Conservation (phyloP, 2,113 vertebrate species). For the Melospiza georgiana region DNA sequence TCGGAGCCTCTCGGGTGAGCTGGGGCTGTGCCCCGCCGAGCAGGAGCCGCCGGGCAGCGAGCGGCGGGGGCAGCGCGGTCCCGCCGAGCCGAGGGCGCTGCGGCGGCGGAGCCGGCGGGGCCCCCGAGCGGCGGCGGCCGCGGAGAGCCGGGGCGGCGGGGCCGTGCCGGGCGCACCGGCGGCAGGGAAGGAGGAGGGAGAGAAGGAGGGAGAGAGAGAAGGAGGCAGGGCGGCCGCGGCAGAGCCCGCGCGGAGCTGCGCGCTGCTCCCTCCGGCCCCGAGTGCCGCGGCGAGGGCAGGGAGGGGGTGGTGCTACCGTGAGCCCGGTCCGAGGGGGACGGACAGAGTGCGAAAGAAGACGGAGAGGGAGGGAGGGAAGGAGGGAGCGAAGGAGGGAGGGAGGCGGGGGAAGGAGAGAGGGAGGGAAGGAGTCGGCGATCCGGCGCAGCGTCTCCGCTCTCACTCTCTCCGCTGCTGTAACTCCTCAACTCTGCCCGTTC, state of each 20-base stretch:
- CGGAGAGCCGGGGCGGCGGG: not conserved
- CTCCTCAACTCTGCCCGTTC: constrained; percentile 51
- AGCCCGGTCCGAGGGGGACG: not conserved
- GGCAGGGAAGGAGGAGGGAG: too few relatives aligned
- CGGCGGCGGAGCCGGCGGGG: not conserved
- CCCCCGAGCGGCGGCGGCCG: not conserved
- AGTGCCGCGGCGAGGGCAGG: not conserved
- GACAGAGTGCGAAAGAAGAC: not conserved
- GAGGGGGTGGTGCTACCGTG: constrained; percentile 16
- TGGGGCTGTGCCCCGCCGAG: not conserved
- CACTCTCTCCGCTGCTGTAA: not conserved
- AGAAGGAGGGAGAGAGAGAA: too few relatives aligned
- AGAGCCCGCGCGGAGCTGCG: not conserved
- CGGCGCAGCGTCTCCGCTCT: constrained; percentile 32
- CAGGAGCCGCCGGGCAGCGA: not conserved
- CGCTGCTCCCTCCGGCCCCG: not conserved
- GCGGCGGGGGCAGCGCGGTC: not conserved
- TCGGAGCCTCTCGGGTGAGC: not conserved
- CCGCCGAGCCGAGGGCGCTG: not conserved
- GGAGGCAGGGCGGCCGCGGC: not conserved
- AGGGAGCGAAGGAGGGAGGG: not conserved
- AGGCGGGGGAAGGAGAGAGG: not conserved
- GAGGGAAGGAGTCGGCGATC: constrained; percentile 14
- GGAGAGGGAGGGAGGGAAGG: not conserved
- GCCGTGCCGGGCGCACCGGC: not conserved